A percentile compares a stretch with the other conserved stretches of the same genome.
Evolutionary conservation across 1,140 invertebrate species (phyloP).

Genomic region (Drosophila baimaii): DNA sequence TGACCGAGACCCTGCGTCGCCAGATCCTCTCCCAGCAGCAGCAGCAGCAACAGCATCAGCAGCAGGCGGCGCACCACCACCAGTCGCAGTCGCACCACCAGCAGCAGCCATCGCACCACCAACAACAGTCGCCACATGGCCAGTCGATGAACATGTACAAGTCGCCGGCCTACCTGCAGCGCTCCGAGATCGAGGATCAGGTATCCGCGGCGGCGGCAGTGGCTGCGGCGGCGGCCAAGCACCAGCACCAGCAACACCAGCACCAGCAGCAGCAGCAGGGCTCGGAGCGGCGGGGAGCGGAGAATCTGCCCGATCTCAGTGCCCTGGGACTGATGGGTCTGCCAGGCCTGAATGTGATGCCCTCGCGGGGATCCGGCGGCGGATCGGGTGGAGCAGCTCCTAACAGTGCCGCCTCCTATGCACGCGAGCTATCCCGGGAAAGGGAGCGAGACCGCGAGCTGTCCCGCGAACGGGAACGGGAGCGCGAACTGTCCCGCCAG

Average conservation of each 20-base stretch:
- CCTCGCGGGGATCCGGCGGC: slow-evolving; percentile 46
- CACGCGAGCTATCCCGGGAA: slow-evolving; percentile 67
- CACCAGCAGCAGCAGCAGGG: slow-evolving; percentile 52
- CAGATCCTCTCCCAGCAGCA: slow-evolving; percentile 80
- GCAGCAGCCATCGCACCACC: slow-evolving; percentile 69
- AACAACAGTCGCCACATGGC: slow-evolving; percentile 69
- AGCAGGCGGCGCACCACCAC: slow-evolving; percentile 52
- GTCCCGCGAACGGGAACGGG: slow-evolving; percentile 64
- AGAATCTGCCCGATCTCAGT: slow-evolving; percentile 76
- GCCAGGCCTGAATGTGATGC: slow-evolving; percentile 79
- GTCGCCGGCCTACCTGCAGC: slow-evolving; percentile 77
- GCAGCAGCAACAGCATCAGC: slow-evolving; percentile 70
- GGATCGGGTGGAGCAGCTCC: slow-evolving; percentile 53
- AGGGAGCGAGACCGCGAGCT: slow-evolving; percentile 69
- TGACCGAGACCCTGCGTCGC: slow-evolving; percentile 77
- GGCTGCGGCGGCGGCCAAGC: slow-evolving; percentile 65
- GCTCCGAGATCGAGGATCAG: slow-evolving; percentile 81
- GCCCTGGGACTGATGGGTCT: slow-evolving; percentile 78
- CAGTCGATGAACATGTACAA: slow-evolving; percentile 84
- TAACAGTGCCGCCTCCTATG: slow-evolving; percentile 69
- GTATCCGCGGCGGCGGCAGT: slow-evolving; percentile 74
- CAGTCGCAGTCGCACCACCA: slow-evolving; percentile 73
- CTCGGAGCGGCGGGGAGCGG: slow-evolving; percentile 49
- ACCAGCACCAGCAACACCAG: slow-evolving; percentile 69
- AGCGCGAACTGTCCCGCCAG: slow-evolving; percentile 69